Evolutionary conservation across 35 echinoderm and acorn worm species (phyloP), one percentile per base, ranked within the genome.

Genomic region (Amphiura filiformis): DNA sequence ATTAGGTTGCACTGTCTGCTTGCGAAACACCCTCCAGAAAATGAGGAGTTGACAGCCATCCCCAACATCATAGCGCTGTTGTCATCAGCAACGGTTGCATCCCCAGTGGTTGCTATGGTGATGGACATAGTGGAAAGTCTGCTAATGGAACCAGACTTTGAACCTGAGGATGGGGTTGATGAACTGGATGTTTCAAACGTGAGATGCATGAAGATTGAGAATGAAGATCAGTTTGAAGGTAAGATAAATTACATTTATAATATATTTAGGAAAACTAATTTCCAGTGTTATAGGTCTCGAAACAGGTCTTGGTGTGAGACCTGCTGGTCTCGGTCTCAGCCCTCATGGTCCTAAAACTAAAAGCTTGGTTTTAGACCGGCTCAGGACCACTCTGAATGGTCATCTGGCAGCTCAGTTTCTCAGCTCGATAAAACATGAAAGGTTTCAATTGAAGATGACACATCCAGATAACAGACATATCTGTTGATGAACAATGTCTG

Each of bases 91-190:
- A 86, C 76, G 23, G 84, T 86, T 32, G 39, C 78, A 0, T 78
- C 76, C 30, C 12, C 92, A 0, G 92, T 94, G 47, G 82, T 93
- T 79, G 39, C 86, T 52, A 92, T 94, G 92, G 92, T 94, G 56
- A 89, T 94, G 89, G 92, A 92, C 20, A 89, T 97, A 3, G 64
- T 97, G 0, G 86, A 97, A 20, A 86, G 91, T 33, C 88, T 97
- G 3, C 87, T 97, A 33, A 83, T 78, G 61, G 87, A 97, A 30
- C 79, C 86, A n/a, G 90, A 89, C 32, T 36, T 34, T 22, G 86
- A 39, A 39, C 80, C 44, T 38, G 84, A 91, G 37, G 88, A 87
- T 32, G 78, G 82, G 26, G 61, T 32, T 20, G 22, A 37, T 64
- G 44, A 30, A 0, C 38, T 87, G 37, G 34, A 77, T 39, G 85